Conservation (phyloP, 2,797 vertebrate species). For the Rhinogobio ventralis region DNA sequence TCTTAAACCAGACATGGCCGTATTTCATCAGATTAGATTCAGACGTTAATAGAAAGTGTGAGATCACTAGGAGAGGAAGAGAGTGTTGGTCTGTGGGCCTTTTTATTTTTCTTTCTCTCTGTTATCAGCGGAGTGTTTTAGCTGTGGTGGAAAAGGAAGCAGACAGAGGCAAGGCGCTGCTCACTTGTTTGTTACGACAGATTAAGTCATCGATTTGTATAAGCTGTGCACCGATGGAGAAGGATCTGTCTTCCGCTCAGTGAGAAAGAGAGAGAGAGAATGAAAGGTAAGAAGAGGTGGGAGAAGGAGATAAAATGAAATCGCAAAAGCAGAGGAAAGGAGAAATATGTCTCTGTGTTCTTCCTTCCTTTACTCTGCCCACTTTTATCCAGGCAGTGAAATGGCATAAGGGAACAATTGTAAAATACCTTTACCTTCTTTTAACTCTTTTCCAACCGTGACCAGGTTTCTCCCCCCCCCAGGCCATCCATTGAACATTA, state of each 20-base stretch:
- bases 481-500: conserved; percentile 78
- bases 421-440: conserved; percentile 78
- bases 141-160: conserved; percentile 29
- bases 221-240: conserved; percentile 79
- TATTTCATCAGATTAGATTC: conserved; percentile 53
- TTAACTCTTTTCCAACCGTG: conserved; percentile 60
- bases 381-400: conserved; percentile 56
- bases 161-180: conserved; percentile 69
- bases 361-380: conserved; percentile 42
- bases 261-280: conserved; percentile 44
- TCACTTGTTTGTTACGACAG: conserved; percentile 82
- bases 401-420: conserved; percentile 81
- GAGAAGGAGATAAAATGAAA: conserved; percentile 12
- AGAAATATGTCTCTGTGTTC: conserved; percentile 48
- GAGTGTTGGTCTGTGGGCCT: background rate
- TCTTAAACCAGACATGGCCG: conserved; percentile 34
- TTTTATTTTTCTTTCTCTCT: conserved; percentile 42
- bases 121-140: conserved; percentile 46
- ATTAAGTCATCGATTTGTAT: conserved; percentile 83
- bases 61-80: conserved; percentile 32
- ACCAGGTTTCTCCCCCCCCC: conserved; percentile 64
- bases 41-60: conserved; percentile 41
- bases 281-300: conserved; percentile 1
- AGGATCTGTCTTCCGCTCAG: conserved; percentile 65
- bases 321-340: background rate